Percentiles rank a stretch among this genome's conserved stretches.
Conservation (phyloP, 1,140 invertebrate genomes). For the Archivesica marissinica region DNA sequence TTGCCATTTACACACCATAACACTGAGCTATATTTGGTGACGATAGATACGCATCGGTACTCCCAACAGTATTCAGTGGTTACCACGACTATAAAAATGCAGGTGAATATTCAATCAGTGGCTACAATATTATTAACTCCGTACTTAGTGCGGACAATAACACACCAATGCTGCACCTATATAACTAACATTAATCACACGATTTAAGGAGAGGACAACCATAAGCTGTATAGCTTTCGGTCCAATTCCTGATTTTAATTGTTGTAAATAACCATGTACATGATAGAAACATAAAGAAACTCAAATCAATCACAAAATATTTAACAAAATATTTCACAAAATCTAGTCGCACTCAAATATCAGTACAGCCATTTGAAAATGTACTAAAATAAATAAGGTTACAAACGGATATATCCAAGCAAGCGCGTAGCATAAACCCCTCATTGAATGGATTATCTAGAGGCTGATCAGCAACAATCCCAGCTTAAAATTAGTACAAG, state of each 20-base stretch:
- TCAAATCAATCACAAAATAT: no score
- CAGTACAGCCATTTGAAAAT: background rate
- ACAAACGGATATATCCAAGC: background rate
- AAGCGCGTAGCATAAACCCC: background rate
- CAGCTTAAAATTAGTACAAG: background rate
- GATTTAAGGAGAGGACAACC: no score
- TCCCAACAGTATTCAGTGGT: background rate
- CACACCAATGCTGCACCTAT: background rate
- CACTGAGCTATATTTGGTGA: slow-evolving; percentile 20
- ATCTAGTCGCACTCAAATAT: background rate
- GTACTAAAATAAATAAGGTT: background rate
- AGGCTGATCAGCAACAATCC: background rate
- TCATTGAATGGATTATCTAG: background rate
- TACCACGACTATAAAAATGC: background rate
- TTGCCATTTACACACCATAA: background rate
- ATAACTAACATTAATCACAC: no score
- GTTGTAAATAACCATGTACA: no score
- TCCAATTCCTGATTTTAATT: no score
- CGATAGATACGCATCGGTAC: background rate
- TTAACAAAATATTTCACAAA: no score
- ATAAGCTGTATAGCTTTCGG: no score
- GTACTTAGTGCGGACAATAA: background rate
- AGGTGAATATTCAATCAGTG: slow-evolving; percentile 2
- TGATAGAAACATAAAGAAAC: no score
- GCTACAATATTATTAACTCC: background rate